phyloP scores from a whole-genome alignment of 2,797 vertebrate species.

The Fringilla coelebs region DNA sequence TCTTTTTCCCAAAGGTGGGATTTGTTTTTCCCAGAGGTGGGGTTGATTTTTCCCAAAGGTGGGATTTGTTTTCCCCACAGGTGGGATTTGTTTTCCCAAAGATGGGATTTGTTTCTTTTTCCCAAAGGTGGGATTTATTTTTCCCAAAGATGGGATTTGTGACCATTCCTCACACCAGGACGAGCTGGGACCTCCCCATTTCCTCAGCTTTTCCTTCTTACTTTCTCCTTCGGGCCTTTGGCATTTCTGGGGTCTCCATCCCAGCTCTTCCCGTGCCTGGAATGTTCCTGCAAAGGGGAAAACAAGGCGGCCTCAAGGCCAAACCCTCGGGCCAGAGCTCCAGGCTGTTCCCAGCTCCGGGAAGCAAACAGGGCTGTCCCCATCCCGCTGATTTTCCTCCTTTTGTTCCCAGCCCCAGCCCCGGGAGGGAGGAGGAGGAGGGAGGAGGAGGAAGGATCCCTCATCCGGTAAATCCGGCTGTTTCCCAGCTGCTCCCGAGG shows the following conservation, averaged over 20 bases:
- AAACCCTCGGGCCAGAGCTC: not conserved
- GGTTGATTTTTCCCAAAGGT: not conserved
- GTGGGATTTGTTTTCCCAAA: too few relatives aligned
- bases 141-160: not conserved
- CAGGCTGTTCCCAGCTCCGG: not conserved
- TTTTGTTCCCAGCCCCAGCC: not conserved
- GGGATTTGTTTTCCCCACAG: too few relatives aligned
- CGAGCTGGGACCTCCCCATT: not conserved
- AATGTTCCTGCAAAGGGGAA: not conserved
- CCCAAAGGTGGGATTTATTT: not conserved
- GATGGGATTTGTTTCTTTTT: not conserved
- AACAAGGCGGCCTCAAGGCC: not conserved
- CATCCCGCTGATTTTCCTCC: not conserved
- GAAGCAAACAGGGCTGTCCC: not conserved
- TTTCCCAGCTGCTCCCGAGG: not conserved
- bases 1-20: too few relatives aligned
- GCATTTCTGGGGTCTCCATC: not conserved
- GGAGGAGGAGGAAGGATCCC: not conserved
- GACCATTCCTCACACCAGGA: not conserved
- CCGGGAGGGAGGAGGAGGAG: not conserved
- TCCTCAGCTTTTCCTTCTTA: not conserved
- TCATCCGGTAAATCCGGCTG: not conserved
- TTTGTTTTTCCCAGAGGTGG: not conserved
- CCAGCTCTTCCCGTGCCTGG: accelerated
- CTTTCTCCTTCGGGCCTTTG: not conserved